Base-by-base conservation (phyloP, 2,113 vertebrate genomes). In the Machaerirhynchus nigripectus region DNA sequence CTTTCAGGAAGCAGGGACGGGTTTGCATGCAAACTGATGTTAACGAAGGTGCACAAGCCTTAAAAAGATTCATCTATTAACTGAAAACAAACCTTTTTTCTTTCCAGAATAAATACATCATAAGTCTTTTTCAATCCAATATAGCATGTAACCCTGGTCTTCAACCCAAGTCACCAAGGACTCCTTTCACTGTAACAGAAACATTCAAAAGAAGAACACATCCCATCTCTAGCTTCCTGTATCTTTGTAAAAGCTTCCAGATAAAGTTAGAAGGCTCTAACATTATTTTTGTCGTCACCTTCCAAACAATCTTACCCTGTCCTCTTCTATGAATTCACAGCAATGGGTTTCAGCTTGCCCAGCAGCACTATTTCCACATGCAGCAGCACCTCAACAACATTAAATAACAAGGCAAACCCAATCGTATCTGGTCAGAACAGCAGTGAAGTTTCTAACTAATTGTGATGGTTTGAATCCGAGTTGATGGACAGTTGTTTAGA, bases 211-310 rank as follows among this genome's bases (percentile, higher is more conserved):
- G 40, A 75, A 79, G 42, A 84, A 13, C 11, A 64, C 14, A 28
- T 44, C 28, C 52, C 26, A 73, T 30, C 16, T 39, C 24, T 8
- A 39, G 13, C 18, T 55, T 65, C 56, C n/a, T 46, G 11, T 61
- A 67, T 33, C 24, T 80, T 49, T 59, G 24, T 46, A 76, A 77
- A 84, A 75, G 8, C 35, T 83, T 82, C 27, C 57, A 67, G 11
- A 63, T 8, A 37, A 37, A 75, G 11, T 46, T 56, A 37, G 13
- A 63, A 57, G 40, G 20, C 21, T 78, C 74, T n/a, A 81, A 65
- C 6, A 2, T 4, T 37, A 73, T 81, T 69, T 70, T 44, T n/a
- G 31, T 35, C 2, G 1, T 39, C 0, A 0, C 21, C 23, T 75
- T 82, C 30, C 23, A 78, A 82, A 46, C 7, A 85, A 28, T 61